A percentile compares a stretch with the other conserved stretches of the same genome.
phyloP scores from a whole-genome alignment of 2,888 invertebrate species.

The Lamproptera curius region DNA sequence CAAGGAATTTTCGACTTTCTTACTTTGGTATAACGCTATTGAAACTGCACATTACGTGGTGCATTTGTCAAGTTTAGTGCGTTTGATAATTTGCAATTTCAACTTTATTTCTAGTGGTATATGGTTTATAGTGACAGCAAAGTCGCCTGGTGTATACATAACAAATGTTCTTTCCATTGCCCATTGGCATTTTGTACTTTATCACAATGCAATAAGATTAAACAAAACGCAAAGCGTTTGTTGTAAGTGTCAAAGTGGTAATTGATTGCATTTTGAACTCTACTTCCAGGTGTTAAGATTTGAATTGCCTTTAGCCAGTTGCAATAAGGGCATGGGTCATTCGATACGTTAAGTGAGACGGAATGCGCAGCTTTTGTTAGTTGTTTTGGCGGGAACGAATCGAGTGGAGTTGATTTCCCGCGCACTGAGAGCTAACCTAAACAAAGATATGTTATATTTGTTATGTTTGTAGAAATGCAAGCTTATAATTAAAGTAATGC shows the following conservation, averaged over 20 bases:
- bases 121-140: no score
- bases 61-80: constrained; percentile 28
- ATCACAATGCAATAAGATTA: no score
- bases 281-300: constrained; percentile 36
- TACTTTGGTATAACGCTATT: constrained; percentile 18
- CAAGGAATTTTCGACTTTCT: constrained; percentile 27
- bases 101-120: constrained; percentile 41
- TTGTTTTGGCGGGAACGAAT: constrained; percentile 19
- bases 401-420: no score
- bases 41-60: constrained; percentile 18
- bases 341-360: constrained; percentile 22
- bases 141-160: no score
- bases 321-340: constrained; percentile 33
- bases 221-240: no score
- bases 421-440: no score
- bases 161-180: no score
- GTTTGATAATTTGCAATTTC: constrained; percentile 43
- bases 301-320: constrained; percentile 19
- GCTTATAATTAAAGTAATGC: no score
- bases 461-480: no score
- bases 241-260: no score
- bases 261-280: constrained; percentile 53
- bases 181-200: no score
- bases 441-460: no score
- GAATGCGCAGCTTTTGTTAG: constrained; percentile 20